These are phyloP conservation scores for Columba livia DNA, from an alignment of 2,113 vertebrate species.

Conservation along the genomic window DNA sequence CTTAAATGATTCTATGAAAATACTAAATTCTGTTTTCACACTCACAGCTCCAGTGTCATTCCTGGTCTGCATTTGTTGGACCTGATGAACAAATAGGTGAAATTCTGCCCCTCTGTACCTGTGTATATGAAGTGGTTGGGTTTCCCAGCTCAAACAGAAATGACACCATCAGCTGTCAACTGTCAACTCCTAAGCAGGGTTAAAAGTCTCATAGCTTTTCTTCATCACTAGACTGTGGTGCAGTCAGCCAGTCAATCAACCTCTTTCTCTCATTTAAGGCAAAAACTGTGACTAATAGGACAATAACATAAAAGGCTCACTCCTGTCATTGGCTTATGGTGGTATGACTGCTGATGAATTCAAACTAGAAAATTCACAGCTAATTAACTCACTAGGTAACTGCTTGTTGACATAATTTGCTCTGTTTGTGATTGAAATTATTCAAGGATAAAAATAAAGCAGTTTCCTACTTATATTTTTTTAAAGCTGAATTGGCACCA, in stretches of 20 bases:
- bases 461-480: neutral
- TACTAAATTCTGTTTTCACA: neutral
- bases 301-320: neutral
- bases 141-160: neutral
- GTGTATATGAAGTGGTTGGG: neutral
- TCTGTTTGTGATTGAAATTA: neutral
- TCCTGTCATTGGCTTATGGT: neutral
- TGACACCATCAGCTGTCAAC: neutral
- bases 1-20: no score
- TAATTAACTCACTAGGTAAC: neutral
- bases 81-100: neutral
- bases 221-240: neutral
- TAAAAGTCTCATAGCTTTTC: neutral
- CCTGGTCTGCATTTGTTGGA: neutral
- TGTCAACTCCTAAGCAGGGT: neutral
- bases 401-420: neutral
- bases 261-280: neutral
- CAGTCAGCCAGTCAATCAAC: neutral
- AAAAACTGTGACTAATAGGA: neutral
- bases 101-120: neutral
- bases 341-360: neutral
- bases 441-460: neutral
- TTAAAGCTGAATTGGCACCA: neutral
- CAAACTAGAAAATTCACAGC: neutral
- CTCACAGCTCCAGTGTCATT: neutral